A percentile compares a stretch with the other conserved stretches of the same genome.
phyloP scores from a whole-genome alignment of 35 echinoderm and acorn worm species.

The Hemicentrotus pulcherrimus region DNA sequence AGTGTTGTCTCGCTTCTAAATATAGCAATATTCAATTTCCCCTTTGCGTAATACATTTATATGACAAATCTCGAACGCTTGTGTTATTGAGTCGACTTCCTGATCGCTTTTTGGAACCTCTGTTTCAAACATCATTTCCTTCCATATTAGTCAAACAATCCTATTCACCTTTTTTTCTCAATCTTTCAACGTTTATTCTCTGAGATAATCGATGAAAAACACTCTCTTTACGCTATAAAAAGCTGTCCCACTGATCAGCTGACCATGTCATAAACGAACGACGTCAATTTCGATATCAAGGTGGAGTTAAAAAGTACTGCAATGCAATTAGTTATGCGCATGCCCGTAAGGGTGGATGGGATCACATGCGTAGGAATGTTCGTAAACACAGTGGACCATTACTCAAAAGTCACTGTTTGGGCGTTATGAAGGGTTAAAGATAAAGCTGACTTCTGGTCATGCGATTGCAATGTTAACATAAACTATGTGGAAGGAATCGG shows the following conservation, averaged over 20 bases:
- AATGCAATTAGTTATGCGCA: background rate
- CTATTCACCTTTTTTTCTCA: background rate
- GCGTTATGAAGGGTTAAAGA: too few relatives aligned
- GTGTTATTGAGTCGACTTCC: too few relatives aligned
- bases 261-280: background rate
- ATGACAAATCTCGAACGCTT: too few relatives aligned
- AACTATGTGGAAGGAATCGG: too few relatives aligned
- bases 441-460: too few relatives aligned
- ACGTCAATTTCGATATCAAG: background rate
- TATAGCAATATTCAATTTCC: too few relatives aligned
- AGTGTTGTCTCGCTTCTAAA: too few relatives aligned
- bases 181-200: background rate
- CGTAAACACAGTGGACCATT: background rate
- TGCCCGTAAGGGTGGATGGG: background rate
- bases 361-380: background rate
- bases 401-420: background rate
- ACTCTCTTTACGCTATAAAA: background rate
- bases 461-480: too few relatives aligned
- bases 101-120: background rate
- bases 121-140: background rate
- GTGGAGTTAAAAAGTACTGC: background rate
- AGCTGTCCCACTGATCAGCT: background rate
- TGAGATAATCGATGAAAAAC: background rate
- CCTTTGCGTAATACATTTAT: too few relatives aligned
- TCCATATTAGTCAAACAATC: background rate